Conservation (phyloP, 2,113 vertebrate species). For the Rallus limicola region DNA sequence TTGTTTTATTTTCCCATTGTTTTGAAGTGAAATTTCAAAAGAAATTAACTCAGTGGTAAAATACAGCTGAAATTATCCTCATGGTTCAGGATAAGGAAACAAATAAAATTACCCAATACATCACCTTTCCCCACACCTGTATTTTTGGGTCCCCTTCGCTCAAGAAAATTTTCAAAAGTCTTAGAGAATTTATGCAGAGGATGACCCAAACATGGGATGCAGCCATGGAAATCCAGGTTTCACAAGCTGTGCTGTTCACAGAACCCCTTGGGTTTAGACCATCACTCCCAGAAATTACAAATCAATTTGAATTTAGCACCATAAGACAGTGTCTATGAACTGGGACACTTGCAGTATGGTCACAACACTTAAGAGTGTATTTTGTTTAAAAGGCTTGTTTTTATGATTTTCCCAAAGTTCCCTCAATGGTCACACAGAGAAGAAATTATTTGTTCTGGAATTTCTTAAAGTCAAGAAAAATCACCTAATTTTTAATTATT, state of each 20-base stretch:
- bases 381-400: not conserved
- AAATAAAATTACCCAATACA: not conserved
- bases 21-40: not conserved
- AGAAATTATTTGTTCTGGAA: not conserved
- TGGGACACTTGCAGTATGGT: not conserved
- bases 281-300: not conserved
- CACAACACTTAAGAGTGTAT: not conserved
- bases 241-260: not conserved
- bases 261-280: not conserved
- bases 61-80: not conserved
- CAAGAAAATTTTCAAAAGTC: not conserved
- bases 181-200: not conserved
- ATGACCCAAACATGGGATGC: not conserved
- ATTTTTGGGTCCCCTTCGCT: not conserved
- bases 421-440: not conserved
- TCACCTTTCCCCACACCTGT: rapidly evolving
- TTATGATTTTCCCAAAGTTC: not conserved
- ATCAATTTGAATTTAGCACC: not conserved
- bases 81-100: not conserved
- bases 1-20: not conserved
- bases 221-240: not conserved
- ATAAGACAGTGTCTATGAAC: not conserved
- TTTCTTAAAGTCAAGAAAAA: not conserved
- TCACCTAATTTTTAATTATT: not conserved
- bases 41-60: not conserved